Conservation (phyloP, 2,888 invertebrate species). For the Cosmopolites sordidus region DNA sequence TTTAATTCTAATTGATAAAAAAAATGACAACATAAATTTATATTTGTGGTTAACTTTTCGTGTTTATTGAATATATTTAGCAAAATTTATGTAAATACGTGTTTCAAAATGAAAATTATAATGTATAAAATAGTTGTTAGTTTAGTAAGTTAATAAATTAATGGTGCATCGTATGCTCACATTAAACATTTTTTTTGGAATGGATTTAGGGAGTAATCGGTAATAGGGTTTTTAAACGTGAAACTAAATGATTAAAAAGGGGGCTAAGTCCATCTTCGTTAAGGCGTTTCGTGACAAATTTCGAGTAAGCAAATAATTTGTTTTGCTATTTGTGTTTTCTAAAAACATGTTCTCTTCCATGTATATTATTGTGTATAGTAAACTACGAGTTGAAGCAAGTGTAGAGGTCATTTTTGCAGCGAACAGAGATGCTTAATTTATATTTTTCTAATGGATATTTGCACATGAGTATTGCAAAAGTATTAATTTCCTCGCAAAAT, state of each 20-base stretch:
- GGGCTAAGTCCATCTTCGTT: not conserved
- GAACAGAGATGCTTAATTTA: not conserved
- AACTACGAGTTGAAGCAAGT: not conserved
- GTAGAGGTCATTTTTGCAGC: not conserved
- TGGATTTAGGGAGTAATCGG: slow-evolving; percentile 2
- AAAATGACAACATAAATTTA: no score
- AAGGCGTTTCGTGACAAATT: not conserved
- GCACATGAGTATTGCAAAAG: not conserved
- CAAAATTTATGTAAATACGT: slow-evolving; percentile 34
- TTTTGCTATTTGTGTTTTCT: not conserved
- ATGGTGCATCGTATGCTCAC: slow-evolving; percentile 36
- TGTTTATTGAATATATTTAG: slow-evolving; percentile 12
- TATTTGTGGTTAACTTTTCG: slow-evolving; percentile 16
- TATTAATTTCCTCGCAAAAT: not conserved
- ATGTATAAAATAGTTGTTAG: slow-evolving; percentile 33
- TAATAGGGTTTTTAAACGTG: not conserved
- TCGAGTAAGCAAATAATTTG: not conserved
- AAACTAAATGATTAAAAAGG: not conserved
- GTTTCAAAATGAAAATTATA: slow-evolving; percentile 32
- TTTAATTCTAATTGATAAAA: no score
- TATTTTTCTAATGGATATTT: not conserved
- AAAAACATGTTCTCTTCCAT: not conserved
- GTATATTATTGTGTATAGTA: slow-evolving; percentile 1
- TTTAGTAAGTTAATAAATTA: slow-evolving; percentile 28
- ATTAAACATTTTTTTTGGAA: slow-evolving; percentile 18